phyloP scores from a whole-genome alignment of 2,888 invertebrate genomes.

The Drosophila macrospina region DNA sequence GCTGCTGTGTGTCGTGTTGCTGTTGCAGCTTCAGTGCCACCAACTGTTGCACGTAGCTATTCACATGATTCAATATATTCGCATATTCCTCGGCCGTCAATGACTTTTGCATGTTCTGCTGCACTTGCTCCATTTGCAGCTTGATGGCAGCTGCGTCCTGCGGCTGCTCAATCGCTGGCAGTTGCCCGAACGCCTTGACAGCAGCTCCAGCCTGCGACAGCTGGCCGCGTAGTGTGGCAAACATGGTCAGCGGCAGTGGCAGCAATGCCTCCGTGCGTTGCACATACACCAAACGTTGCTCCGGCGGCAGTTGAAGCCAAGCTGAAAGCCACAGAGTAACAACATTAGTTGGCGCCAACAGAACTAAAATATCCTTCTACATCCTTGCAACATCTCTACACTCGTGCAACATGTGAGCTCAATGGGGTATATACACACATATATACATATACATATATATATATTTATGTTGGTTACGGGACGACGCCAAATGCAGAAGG shows the following conservation, averaged over 20 bases:
- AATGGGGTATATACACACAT: no score
- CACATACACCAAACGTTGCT: conserved; percentile 84
- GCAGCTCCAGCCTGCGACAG: conserved; percentile 57
- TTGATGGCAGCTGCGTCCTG: conserved; percentile 44
- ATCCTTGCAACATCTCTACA: conserved; percentile 72
- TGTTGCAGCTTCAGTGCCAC: conserved; percentile 81
- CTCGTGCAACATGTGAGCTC: conserved; percentile 11
- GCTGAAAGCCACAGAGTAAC: conserved; percentile 62
- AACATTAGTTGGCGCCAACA: conserved; percentile 55
- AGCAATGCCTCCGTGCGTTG: conserved; percentile 72
- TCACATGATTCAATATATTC: conserved; percentile 83
- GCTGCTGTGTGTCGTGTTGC: conserved; percentile 46
- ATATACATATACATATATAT: no score
- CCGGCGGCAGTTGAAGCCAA: conserved; percentile 79
- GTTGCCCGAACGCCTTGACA: conserved; percentile 55
- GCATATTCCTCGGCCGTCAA: conserved; percentile 83
- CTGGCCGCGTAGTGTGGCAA: conserved; percentile 67
- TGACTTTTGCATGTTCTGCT: conserved; percentile 74
- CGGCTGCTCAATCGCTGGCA: conserved; percentile 32
- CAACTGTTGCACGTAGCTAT: conserved; percentile 83
- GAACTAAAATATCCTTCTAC: conserved; percentile 80
- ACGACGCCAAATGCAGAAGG: conserved; percentile 87
- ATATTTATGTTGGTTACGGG: conserved; percentile 13
- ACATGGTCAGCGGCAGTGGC: conserved; percentile 77
- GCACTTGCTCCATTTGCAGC: conserved; percentile 65